phyloP scores from a whole-genome alignment of 2,888 invertebrate species.

The Amblyjoppa fuscipennis region DNA sequence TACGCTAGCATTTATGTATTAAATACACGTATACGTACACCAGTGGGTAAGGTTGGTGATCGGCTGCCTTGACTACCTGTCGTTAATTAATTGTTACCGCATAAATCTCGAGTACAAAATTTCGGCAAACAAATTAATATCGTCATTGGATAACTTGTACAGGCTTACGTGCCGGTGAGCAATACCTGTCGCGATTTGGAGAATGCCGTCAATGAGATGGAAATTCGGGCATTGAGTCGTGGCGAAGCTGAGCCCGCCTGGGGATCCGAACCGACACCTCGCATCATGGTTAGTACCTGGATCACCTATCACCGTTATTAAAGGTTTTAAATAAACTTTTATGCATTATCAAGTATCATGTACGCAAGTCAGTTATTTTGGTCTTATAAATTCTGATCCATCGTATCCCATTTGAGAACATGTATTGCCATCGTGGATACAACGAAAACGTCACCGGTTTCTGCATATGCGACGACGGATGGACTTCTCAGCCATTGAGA shows the following conservation, averaged over 20 bases:
- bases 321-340: background rate
- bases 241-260: conserved; percentile 70
- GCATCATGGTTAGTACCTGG: conserved; percentile 67
- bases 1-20: conserved; percentile 24
- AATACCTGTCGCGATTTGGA: conserved; percentile 84
- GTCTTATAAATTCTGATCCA: background rate
- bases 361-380: no score
- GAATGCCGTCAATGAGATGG: conserved; percentile 76
- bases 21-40: background rate
- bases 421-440: conserved; percentile 83
- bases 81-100: conserved; percentile 40
- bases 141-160: conserved; percentile 25
- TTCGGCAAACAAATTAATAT: background rate
- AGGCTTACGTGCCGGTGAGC: conserved; percentile 83
- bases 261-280: conserved; percentile 68
- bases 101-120: conserved; percentile 14
- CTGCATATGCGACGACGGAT: conserved; percentile 84
- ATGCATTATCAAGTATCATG: background rate
- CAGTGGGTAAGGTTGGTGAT: conserved; percentile 16
- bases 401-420: conserved; percentile 70
- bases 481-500: conserved; percentile 82
- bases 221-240: conserved; percentile 69
- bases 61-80: conserved; percentile 20
- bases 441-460: conserved; percentile 80
- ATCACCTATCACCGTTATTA: background rate